These are phyloP conservation scores for Cichlasoma orientale DNA, from an alignment of 2,797 vertebrate species.

Conservation along the genomic window DNA sequence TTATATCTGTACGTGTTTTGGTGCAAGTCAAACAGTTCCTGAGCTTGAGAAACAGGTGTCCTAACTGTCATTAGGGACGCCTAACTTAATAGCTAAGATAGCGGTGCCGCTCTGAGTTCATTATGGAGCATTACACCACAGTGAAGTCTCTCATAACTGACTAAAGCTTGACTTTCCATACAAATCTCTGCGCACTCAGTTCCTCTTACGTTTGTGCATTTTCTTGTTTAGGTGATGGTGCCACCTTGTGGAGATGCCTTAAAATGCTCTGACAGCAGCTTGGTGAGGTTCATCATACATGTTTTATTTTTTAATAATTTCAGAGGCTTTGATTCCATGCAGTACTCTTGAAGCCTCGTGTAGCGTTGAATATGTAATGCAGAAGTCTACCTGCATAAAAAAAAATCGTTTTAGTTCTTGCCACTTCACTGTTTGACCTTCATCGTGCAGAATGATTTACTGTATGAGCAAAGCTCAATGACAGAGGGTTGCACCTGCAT, in stretches of 20 bases:
- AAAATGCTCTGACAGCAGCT: not conserved
- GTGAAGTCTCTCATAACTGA: not conserved
- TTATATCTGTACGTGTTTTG: not conserved
- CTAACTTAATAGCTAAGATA: slow-evolving; percentile 6
- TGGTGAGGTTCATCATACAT: not conserved
- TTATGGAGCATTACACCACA: slow-evolving; percentile 33
- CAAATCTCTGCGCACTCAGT: too few relatives aligned
- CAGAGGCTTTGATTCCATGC: not conserved
- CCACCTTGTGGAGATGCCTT: slow-evolving; percentile 35
- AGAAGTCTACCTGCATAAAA: not conserved
- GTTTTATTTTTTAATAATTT: not conserved
- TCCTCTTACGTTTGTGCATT: not conserved
- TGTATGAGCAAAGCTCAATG: not conserved
- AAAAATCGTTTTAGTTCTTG: not conserved
- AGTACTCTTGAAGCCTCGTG: not conserved
- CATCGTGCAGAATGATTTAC: not conserved
- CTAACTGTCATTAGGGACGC: not conserved
- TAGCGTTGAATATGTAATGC: too few relatives aligned
- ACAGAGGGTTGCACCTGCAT: not conserved
- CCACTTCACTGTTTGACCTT: not conserved
- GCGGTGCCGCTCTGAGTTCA: slow-evolving; percentile 60
- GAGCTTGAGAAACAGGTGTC: slow-evolving; percentile 52
- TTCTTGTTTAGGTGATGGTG: slow-evolving; percentile 2
- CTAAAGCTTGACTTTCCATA: not conserved
- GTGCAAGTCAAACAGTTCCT: slow-evolving; percentile 11